Evolutionary conservation across 1,140 invertebrate genomes (phyloP).

Genomic region (Ylistrum balloti): DNA sequence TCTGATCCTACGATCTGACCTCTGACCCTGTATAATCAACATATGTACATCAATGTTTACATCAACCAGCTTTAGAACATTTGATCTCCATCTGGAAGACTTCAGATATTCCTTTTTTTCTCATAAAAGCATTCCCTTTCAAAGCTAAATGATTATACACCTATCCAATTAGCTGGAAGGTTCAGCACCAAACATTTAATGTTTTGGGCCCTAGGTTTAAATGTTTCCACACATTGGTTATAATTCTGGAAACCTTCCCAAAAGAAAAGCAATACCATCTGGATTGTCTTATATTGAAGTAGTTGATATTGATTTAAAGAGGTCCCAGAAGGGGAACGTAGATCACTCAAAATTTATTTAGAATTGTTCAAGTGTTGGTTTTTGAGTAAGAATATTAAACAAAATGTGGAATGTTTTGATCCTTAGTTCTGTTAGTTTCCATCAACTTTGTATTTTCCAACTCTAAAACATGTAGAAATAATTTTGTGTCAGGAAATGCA

Average conservation of each 20-base stretch:
- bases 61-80: background rate
- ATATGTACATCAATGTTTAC: background rate
- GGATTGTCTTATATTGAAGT: background rate
- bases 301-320: background rate
- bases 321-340: background rate
- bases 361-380: background rate
- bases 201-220: background rate
- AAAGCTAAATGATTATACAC: background rate
- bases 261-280: background rate
- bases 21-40: background rate
- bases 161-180: background rate
- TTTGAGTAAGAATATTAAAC: background rate
- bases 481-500: background rate
- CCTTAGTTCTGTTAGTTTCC: background rate
- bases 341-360: background rate
- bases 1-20: background rate
- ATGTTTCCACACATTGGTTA: background rate
- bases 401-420: background rate
- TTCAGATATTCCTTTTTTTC: background rate
- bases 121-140: conserved; percentile 7
- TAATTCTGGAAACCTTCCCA: background rate
- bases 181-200: background rate
- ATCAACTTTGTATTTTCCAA: too few species aligned
- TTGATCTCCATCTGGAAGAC: background rate
- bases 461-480: background rate